phyloP scores from a whole-genome alignment of 2,888 invertebrate species.

The Mamestra brassicae region DNA sequence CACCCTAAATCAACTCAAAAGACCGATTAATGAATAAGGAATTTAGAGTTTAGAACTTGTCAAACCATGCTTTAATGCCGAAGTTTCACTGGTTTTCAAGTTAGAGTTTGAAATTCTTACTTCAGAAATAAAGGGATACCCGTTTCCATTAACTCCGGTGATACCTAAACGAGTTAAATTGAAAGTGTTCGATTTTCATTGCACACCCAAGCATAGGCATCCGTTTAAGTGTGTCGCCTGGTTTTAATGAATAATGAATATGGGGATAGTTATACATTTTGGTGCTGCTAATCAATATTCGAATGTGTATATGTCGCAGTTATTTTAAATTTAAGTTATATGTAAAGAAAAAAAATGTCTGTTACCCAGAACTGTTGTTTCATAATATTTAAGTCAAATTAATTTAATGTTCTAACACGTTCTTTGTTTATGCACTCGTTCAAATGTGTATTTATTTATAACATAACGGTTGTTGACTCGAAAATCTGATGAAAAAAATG shows the following conservation, averaged over 20 bases:
- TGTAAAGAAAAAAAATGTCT: constrained; percentile 4
- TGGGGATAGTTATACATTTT: not conserved
- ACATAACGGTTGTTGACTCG: not conserved
- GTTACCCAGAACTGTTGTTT: constrained; percentile 36
- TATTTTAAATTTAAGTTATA: constrained; percentile 10
- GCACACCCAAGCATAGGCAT: no score
- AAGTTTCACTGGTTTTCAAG: not conserved
- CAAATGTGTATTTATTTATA: constrained; percentile 12
- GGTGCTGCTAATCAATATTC: constrained; percentile 36
- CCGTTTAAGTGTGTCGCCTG: not conserved
- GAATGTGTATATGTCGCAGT: constrained; percentile 10
- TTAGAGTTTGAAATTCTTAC: not conserved
- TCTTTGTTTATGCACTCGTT: constrained; percentile 12
- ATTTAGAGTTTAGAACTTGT: not conserved
- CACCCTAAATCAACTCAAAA: not conserved
- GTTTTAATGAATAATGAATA: not conserved
- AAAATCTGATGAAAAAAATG: constrained; percentile 28
- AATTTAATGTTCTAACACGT: constrained; percentile 8
- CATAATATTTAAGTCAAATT: constrained; percentile 21
- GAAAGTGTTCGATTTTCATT: not conserved
- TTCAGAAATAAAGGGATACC: not conserved
- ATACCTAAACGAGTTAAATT: not conserved
- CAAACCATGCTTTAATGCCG: not conserved
- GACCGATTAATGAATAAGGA: not conserved
- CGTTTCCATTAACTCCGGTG: not conserved